A percentile compares a stretch with the other conserved stretches of the same genome.
These are phyloP conservation scores for Campylorhamphus procurvoides DNA, from an alignment of 2,113 vertebrate species.

Conservation along the genomic window DNA sequence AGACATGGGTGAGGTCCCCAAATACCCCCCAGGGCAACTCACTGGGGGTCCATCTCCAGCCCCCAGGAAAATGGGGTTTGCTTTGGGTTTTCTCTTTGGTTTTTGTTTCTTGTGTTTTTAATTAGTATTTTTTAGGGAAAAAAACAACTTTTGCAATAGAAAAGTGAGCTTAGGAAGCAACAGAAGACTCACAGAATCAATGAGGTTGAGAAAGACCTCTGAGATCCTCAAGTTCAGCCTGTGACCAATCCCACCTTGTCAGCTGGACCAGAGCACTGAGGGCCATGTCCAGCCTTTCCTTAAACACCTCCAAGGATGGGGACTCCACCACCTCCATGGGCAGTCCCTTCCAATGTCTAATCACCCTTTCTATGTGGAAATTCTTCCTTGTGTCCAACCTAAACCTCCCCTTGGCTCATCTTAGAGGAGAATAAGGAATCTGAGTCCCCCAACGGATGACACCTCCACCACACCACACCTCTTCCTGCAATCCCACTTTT, in stretches of 20 bases:
- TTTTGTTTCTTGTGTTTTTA: too few species aligned
- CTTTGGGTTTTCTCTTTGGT: too few species aligned
- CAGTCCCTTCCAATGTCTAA: neutral
- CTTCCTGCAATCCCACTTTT: rapidly evolving
- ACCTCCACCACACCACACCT: too few species aligned
- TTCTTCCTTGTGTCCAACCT: neutral
- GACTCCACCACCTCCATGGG: neutral
- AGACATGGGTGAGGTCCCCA: too few species aligned
- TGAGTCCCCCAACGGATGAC: neutral
- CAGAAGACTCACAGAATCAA: neutral
- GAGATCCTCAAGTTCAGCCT: neutral
- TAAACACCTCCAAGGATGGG: neutral
- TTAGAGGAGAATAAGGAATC: neutral
- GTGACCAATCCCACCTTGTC: neutral
- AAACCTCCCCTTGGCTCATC: neutral
- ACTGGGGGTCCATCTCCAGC: too few species aligned
- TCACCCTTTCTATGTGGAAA: neutral
- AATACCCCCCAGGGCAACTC: too few species aligned
- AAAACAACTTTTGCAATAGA: neutral
- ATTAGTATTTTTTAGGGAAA: too few species aligned
- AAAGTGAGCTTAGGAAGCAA: neutral
- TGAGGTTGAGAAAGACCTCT: neutral
- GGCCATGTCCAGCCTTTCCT: neutral
- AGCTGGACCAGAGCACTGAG: neutral
- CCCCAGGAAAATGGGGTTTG: neutral